Conservation (phyloP, 2,797 vertebrate genomes). For the Prionace glauca region DNA sequence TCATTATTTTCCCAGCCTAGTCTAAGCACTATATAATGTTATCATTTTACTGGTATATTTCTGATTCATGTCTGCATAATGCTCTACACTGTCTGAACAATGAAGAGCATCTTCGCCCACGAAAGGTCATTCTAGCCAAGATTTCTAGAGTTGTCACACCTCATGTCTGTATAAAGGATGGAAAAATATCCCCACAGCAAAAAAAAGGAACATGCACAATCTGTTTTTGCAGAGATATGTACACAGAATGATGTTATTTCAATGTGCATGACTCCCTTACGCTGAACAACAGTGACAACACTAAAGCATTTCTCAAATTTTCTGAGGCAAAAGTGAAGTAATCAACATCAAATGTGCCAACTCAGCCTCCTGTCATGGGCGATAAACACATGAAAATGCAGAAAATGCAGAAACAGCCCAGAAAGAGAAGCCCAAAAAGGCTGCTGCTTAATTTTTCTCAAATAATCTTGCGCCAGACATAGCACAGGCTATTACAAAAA, state of each 20-base stretch:
- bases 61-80: neutral
- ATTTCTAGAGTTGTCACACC: neutral
- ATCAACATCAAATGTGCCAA: slow-evolving; percentile 19
- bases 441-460: slow-evolving; percentile 10
- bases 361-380: neutral
- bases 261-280: neutral
- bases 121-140: neutral
- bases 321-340: slow-evolving; percentile 13
- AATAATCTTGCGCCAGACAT: neutral
- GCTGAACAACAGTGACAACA: neutral
- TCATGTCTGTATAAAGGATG: neutral
- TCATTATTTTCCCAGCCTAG: neutral
- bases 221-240: neutral
- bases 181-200: slow-evolving; percentile 3
- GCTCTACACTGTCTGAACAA: neutral
- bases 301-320: neutral
- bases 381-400: slow-evolving; percentile 9
- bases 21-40: neutral
- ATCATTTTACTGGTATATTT: neutral
- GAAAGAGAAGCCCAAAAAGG: neutral
- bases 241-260: neutral
- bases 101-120: neutral
- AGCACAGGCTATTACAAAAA: too few species aligned
- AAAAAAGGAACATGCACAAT: neutral
- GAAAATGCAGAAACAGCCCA: neutral